A percentile compares a stretch with the other conserved stretches of the same genome.
Conservation (phyloP, 2,888 invertebrate genomes). For the Cephus spinipes region DNA sequence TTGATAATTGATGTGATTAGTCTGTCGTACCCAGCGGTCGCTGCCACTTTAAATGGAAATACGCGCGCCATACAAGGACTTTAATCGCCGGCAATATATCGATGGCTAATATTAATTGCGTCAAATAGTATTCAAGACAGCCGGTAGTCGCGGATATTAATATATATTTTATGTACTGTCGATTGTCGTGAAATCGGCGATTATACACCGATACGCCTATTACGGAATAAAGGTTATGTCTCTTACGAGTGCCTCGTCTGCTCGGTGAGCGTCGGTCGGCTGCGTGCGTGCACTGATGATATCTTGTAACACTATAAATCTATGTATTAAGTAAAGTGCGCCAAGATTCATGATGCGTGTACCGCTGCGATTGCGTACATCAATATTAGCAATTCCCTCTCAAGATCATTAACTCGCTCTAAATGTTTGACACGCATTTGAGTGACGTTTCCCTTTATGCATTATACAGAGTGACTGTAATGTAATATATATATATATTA, state of each 20-base stretch:
- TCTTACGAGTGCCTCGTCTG: background rate
- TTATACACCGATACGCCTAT: background rate
- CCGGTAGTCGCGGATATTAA: background rate
- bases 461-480: background rate
- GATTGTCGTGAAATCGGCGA: background rate
- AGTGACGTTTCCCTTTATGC: background rate
- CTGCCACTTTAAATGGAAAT: constrained; percentile 2
- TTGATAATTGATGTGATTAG: background rate
- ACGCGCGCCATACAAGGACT: background rate
- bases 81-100: background rate
- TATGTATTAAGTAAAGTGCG: background rate
- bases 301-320: background rate
- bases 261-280: background rate
- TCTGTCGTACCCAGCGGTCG: background rate
- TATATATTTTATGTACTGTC: background rate
- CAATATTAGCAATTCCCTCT: background rate
- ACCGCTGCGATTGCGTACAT: background rate
- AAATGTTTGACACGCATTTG: background rate
- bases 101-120: background rate
- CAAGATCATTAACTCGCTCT: background rate
- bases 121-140: background rate
- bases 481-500: background rate
- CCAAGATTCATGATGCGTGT: background rate
- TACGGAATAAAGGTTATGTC: background rate
- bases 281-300: background rate